Conservation (phyloP, 2,113 vertebrate genomes). For the Anser brachyrhynchus region DNA sequence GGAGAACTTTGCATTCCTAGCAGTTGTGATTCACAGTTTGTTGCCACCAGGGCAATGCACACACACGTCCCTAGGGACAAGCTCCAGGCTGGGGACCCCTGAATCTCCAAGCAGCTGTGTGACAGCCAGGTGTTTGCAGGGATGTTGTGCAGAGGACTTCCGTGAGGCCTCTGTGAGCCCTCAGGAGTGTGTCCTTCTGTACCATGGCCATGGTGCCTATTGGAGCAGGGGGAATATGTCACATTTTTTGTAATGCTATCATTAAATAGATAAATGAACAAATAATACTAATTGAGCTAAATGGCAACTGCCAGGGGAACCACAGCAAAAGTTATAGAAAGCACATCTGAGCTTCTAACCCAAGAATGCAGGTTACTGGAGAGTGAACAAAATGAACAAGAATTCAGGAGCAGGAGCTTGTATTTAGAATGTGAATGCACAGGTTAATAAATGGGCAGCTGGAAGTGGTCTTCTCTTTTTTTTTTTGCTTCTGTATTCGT, state of each 20-base stretch:
- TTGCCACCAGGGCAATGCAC: fast-evolving
- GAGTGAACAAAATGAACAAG: too few species aligned
- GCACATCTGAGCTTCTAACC: neutral
- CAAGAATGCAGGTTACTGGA: neutral
- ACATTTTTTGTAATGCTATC: neutral
- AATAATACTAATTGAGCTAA: neutral
- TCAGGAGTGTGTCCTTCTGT: neutral
- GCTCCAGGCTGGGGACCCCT: neutral
- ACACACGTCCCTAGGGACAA: fast-evolving
- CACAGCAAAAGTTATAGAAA: neutral
- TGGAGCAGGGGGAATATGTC: neutral
- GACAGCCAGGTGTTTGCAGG: neutral
- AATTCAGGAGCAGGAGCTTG: neutral
- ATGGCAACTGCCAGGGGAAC: neutral
- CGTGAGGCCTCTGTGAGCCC: fast-evolving
- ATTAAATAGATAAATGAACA: too few species aligned
- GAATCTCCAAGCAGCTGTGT: neutral
- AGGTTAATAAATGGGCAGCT: neutral
- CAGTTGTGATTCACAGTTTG: fast-evolving
- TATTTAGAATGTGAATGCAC: neutral
- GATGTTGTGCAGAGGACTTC: fast-evolving
- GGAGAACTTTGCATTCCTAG: fast-evolving
- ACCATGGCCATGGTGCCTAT: neutral
- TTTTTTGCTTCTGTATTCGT: neutral
- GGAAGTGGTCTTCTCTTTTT: neutral